Percentiles rank a stretch among this genome's conserved stretches.
phyloP scores from a whole-genome alignment of 2,113 vertebrate species.

The Chrysemys picta region DNA sequence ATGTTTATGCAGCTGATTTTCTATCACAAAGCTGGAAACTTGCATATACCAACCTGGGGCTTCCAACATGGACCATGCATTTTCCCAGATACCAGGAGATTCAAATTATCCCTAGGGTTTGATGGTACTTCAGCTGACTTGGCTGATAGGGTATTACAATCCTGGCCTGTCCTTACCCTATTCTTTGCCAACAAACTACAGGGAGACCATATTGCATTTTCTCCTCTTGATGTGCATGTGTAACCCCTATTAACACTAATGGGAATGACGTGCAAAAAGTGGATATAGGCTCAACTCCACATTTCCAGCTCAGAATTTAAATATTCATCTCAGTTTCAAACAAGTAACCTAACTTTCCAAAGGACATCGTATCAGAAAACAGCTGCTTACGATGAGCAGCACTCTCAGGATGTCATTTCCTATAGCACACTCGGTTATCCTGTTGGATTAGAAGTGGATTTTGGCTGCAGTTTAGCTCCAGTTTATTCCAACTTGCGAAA shows the following conservation, averaged over 20 bases:
- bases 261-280: neutral
- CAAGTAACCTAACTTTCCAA: neutral
- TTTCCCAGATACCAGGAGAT: neutral
- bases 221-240: neutral
- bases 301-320: neutral
- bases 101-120: neutral
- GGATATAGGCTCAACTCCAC: neutral
- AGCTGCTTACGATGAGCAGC: neutral
- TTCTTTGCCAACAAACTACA: neutral
- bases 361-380: neutral
- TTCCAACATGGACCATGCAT: neutral
- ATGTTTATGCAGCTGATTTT: neutral
- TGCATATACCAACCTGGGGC: accelerated
- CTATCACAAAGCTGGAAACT: neutral
- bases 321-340: neutral
- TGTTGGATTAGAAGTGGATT: neutral
- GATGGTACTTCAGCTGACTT: neutral
- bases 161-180: neutral
- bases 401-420: neutral
- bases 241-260: neutral
- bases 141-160: neutral
- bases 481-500: constrained; percentile 14
- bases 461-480: neutral
- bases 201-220: neutral
- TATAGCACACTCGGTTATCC: accelerated